Evolutionary conservation across 2,888 invertebrate species (phyloP), one percentile per base, ranked within the genome.

Genomic region (Holacanthella duospinosa): DNA sequence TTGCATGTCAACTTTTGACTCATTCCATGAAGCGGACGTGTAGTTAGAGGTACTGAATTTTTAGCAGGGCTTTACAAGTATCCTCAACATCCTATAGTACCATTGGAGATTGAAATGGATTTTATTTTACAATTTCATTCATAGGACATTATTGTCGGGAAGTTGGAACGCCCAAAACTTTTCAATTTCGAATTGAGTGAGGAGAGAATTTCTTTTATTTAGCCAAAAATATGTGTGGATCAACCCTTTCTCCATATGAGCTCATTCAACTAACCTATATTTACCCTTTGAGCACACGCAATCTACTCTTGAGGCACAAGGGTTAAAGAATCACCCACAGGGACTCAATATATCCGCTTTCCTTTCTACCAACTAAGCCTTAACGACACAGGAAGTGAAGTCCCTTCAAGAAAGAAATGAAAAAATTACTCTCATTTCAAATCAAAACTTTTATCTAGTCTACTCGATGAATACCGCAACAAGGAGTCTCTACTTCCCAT

Each of bases 221-320:
- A 43, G 25, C 24, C 26, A 9, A 59, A 59, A 24, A 57, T 57
- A 24, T 29, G 26, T 59, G 27, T 16, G 48, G 28, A 59, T 58
- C 25, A 43, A 29, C 36, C 60, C 60, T 36, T 55, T 48, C 59
- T n/a, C 29, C 29, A 36, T 43, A 27, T 26, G 53, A 48, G 48
- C 43, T 55, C 43, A 71, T 71, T 68, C 66, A 63, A 65, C 66
- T 69, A 71, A 71, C 71, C 71, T 71, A 71, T 71, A 71, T 71
- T 71, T 71, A 69, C 71, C 65, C 62, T 65, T 48, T 66, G 63
- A 69, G 66, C 69, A 68, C 71, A 71, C 71, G 69, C 71, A 69
- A 69, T 69, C 63, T 44, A 67, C n/a, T 48, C 12, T 48, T 4
- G n/a, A 9, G 36, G 36, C 36, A 66, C 62, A 66, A 68, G 69